phyloP scores from a whole-genome alignment of 2,113 vertebrate genomes.

The Buteo buteo region DNA sequence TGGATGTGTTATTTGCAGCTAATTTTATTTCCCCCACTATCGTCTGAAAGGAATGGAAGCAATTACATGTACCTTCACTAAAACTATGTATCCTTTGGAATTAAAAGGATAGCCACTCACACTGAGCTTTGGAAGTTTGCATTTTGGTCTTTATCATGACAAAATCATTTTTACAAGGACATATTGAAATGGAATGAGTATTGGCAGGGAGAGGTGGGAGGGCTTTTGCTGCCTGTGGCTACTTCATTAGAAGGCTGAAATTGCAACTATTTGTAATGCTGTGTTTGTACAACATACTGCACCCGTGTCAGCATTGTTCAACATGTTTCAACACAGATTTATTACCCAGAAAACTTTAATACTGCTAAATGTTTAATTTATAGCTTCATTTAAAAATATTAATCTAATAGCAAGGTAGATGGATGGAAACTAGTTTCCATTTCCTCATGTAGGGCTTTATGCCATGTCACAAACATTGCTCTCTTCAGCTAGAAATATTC shows the following conservation, averaged over 20 bases:
- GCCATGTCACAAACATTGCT: not conserved
- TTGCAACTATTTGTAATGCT: not conserved
- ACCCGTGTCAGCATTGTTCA: not conserved
- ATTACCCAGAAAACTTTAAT: not conserved
- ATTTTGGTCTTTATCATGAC: not conserved
- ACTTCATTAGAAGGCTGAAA: not conserved
- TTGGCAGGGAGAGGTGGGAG: not conserved
- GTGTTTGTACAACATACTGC: not conserved
- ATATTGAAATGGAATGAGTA: not conserved
- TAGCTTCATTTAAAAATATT: constrained; percentile 5
- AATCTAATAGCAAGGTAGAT: not conserved
- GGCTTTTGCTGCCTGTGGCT: not conserved
- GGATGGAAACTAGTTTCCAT: not conserved
- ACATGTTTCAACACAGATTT: not conserved
- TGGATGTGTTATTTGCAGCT: not conserved
- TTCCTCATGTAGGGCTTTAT: not conserved
- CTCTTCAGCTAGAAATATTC: not conserved
- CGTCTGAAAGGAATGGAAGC: not conserved
- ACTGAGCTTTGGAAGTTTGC: not conserved
- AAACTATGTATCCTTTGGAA: not conserved
- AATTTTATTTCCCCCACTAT: not conserved
- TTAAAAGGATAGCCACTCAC: not conserved
- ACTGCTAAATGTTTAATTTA: constrained; percentile 24
- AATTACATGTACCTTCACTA: not conserved
- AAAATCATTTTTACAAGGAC: not conserved